Percentiles rank a stretch among this genome's conserved stretches.
Conservation (phyloP, 2,113 vertebrate genomes). For the Axis porcinus region DNA sequence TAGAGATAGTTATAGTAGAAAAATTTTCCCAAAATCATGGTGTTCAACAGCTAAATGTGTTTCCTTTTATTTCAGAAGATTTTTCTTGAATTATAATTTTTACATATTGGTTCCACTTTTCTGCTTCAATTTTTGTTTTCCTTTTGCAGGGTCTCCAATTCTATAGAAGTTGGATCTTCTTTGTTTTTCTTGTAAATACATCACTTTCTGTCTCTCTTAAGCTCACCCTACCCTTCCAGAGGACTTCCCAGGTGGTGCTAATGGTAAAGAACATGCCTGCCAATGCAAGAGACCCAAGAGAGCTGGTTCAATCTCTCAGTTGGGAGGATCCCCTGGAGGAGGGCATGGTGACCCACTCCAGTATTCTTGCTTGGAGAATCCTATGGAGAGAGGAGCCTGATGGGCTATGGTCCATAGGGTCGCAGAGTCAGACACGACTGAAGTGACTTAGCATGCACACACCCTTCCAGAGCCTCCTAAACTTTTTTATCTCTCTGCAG, state of each 20-base stretch:
- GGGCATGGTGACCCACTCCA: rapidly evolving
- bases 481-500: background rate
- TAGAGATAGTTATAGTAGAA: background rate
- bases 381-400: background rate
- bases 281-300: background rate
- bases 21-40: background rate
- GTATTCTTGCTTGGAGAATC: background rate
- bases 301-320: background rate
- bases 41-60: background rate
- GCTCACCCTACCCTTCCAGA: background rate
- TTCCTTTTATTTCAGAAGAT: background rate
- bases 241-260: background rate
- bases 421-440: background rate
- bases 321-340: background rate
- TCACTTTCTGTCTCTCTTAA: background rate
- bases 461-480: background rate
- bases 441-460: background rate
- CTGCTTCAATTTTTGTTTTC: background rate
- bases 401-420: background rate
- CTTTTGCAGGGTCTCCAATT: background rate
- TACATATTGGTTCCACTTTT: background rate
- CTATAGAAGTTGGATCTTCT: background rate
- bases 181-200: background rate
- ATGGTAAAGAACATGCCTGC: background rate
- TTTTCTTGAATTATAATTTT: background rate